These are phyloP conservation scores for Formica aserva DNA, from an alignment of 2,888 invertebrate genomes.

Conservation along the genomic window DNA sequence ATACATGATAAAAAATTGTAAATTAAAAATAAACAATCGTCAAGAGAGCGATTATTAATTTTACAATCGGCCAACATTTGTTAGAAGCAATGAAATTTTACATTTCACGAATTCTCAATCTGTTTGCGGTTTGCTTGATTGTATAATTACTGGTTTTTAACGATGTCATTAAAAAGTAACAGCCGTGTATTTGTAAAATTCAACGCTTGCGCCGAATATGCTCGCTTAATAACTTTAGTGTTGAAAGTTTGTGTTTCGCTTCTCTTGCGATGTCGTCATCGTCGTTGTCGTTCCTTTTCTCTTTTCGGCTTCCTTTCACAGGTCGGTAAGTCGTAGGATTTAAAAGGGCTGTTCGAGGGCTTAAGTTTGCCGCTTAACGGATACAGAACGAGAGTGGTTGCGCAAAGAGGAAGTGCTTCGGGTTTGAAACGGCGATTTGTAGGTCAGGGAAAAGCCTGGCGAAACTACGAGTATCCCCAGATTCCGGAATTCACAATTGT, in stretches of 20 bases:
- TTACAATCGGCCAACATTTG: background rate
- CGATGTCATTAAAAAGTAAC: conserved; percentile 27
- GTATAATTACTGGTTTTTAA: conserved; percentile 29
- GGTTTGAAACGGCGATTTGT: conserved; percentile 22
- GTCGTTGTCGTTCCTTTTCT: conserved; percentile 1
- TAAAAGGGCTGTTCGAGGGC: conserved; percentile 39
- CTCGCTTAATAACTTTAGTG: conserved; percentile 17
- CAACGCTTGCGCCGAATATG: conserved; percentile 1
- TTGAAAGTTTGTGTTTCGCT: conserved; percentile 25
- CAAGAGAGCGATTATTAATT: conserved; percentile 15
- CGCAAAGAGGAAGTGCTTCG: background rate
- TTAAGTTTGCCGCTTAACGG: conserved; percentile 42
- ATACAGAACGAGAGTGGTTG: conserved; percentile 11
- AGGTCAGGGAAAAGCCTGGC: background rate
- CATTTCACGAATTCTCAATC: conserved; percentile 12
- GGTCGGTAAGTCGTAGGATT: conserved; percentile 31
- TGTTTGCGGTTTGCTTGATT: background rate
- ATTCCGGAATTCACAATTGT: background rate
- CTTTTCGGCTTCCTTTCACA: conserved; percentile 21
- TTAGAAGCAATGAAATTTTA: conserved; percentile 13
- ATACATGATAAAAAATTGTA: conserved; percentile 2
- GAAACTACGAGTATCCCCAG: background rate
- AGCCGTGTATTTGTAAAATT: background rate
- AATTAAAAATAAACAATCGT: conserved; percentile 1
- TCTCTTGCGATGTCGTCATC: conserved; percentile 2